phyloP scores from a whole-genome alignment of 2,113 vertebrate genomes.

The Labrus mixtus region DNA sequence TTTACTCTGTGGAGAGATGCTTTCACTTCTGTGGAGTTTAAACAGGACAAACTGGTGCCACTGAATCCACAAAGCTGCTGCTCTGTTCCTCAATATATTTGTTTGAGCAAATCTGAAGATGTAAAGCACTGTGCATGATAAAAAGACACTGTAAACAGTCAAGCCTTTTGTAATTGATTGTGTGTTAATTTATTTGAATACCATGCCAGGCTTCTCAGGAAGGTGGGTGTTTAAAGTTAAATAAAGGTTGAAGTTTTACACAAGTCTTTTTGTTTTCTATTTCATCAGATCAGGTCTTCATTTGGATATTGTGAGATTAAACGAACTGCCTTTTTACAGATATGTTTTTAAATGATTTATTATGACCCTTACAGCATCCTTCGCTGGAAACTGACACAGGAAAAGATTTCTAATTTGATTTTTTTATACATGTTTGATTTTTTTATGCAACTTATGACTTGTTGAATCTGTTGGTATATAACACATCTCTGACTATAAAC shows the following conservation, averaged over 20 bases:
- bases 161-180: slow-evolving; percentile 66
- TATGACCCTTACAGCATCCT: too few relatives aligned
- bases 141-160: slow-evolving; percentile 50
- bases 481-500: too few relatives aligned
- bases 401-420: too few relatives aligned
- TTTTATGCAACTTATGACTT: too few relatives aligned
- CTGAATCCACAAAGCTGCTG: slow-evolving; percentile 34
- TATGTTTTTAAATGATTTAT: background rate
- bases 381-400: too few relatives aligned
- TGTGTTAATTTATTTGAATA: slow-evolving; percentile 82
- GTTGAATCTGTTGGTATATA: too few relatives aligned
- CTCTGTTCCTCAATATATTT: slow-evolving; percentile 45
- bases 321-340: background rate
- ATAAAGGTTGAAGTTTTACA: slow-evolving; percentile 74
- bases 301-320: background rate
- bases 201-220: slow-evolving; percentile 81
- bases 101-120: slow-evolving; percentile 51
- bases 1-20: slow-evolving; percentile 32
- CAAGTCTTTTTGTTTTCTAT: slow-evolving; percentile 3
- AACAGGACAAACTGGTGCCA: background rate
- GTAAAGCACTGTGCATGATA: slow-evolving; percentile 65
- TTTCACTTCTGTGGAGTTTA: slow-evolving; percentile 33
- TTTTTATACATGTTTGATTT: too few relatives aligned
- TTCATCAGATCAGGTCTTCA: background rate
- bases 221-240: slow-evolving; percentile 74